Base-by-base conservation (phyloP, 1,140 invertebrate genomes). In the Zophobas morio region DNA sequence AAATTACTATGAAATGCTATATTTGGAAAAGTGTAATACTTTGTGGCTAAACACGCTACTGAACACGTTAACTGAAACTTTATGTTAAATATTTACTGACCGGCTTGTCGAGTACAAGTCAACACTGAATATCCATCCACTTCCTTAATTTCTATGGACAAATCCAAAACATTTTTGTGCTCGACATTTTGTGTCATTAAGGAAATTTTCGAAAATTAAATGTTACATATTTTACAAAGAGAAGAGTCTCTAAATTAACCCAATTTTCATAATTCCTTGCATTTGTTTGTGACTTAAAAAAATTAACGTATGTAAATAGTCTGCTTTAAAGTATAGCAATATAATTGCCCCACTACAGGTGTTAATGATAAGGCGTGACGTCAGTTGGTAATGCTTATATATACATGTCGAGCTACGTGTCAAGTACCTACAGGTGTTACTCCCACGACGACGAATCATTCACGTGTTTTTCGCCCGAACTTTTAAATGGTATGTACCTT, bases 281-380 rank as follows among this genome's bases (percentile, higher is more conserved):
- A 34, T 72, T 51, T 72, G 51, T 72, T 54, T 47, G 49, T 32
- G 46, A 66, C 60, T 66, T 66, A 66, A 40, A 46, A 20, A 42
- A 66, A 66, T 66, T 66, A 42, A 37, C 39, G 39, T 66, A 66
- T 66, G 60, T 66, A 66, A 66, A 66, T 66, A 66, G 60, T 66
- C 60, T 66, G 42, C 60, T 42, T 66, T 66, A 66, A 66, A 66
- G 36, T 66, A 42, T 66, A 66, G 60, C 60, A 66, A 66, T 66
- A 66, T 66, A 66, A 51, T 57, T 78, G 77, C 81, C 81, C 77
- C 81, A 79, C 77, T 63, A 79, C 70, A 82, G 81, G 81, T 82
- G 80, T 77, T 82, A 82, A 77, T 79, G 81, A 82, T 82, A 82
- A 82, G 76, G 56, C 49, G 73, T 82, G 81, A 82, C 81, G 81